Percentiles rank a stretch among this genome's conserved stretches.
phyloP scores from a whole-genome alignment of 2,113 vertebrate genomes.

The Syngnathus floridae region DNA sequence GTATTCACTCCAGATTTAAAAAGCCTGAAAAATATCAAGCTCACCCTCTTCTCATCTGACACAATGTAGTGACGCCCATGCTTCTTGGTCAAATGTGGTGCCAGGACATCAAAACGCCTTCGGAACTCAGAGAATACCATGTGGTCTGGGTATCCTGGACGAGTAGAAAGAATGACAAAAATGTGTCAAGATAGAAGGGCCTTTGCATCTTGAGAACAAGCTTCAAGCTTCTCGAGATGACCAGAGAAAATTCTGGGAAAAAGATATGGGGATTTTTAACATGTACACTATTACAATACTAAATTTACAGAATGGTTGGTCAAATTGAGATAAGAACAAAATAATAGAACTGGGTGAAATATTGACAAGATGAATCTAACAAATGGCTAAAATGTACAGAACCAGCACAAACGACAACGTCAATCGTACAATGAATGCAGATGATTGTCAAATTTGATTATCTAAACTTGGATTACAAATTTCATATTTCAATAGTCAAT shows the following conservation, averaged over 20 bases:
- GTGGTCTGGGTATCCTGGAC: constrained; percentile 91
- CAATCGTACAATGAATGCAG: neutral
- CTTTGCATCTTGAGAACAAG: neutral
- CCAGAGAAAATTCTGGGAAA: neutral
- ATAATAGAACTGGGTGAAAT: neutral
- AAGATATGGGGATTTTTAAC: neutral
- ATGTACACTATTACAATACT: neutral
- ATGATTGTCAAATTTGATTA: neutral
- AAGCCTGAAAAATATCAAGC: constrained; percentile 17
- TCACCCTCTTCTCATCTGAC: constrained; percentile 86
- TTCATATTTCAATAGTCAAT: neutral
- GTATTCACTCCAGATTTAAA: neutral
- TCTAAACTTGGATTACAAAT: neutral
- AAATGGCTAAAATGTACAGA: neutral
- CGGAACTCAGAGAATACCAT: constrained; percentile 97
- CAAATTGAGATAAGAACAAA: neutral
- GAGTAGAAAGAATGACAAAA: constrained; percentile 5
- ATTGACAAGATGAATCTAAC: neutral
- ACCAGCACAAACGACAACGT: neutral
- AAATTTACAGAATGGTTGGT: neutral
- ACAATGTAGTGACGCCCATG: constrained; percentile 91
- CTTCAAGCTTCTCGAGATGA: neutral
- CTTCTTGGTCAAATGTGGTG: constrained; percentile 93
- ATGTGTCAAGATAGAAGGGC: neutral
- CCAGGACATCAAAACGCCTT: constrained; percentile 87